Conservation (phyloP, 2,888 invertebrate genomes). For the Harmothoe impar region DNA sequence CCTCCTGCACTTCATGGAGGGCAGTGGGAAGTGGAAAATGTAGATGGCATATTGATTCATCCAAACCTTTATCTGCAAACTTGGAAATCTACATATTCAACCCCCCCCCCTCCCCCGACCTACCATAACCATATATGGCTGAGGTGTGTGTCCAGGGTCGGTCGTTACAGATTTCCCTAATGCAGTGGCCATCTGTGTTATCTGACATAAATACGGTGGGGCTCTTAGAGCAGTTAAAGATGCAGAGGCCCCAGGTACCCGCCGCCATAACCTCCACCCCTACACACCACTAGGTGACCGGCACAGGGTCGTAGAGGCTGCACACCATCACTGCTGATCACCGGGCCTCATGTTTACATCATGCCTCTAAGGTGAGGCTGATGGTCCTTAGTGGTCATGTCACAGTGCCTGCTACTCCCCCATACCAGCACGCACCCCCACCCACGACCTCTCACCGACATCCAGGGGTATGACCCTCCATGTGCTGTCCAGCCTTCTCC, state of each 20-base stretch:
- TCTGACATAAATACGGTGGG: conserved; percentile 9
- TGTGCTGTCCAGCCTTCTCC: background rate
- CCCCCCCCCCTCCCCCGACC: background rate
- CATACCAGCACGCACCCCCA: background rate
- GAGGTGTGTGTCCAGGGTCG: background rate
- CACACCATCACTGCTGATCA: conserved; percentile 31
- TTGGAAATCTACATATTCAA: background rate
- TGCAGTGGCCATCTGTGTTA: background rate
- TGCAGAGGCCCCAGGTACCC: background rate
- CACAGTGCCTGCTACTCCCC: background rate
- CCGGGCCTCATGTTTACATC: conserved; percentile 51
- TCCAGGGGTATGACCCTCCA: background rate
- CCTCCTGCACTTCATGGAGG: background rate
- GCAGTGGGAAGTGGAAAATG: background rate
- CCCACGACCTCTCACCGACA: background rate
- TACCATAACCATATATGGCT: no score
- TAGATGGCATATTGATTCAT: background rate
- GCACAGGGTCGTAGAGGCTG: background rate
- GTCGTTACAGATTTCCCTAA: conserved; percentile 27
- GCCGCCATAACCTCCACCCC: conserved; percentile 6
- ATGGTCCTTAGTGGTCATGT: background rate
- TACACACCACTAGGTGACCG: background rate
- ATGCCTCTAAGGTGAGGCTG: background rate
- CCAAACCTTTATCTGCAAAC: no score
- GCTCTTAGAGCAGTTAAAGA: conserved; percentile 26